phyloP scores from a whole-genome alignment of 2,888 invertebrate genomes.

The Ochropacha duplaris region DNA sequence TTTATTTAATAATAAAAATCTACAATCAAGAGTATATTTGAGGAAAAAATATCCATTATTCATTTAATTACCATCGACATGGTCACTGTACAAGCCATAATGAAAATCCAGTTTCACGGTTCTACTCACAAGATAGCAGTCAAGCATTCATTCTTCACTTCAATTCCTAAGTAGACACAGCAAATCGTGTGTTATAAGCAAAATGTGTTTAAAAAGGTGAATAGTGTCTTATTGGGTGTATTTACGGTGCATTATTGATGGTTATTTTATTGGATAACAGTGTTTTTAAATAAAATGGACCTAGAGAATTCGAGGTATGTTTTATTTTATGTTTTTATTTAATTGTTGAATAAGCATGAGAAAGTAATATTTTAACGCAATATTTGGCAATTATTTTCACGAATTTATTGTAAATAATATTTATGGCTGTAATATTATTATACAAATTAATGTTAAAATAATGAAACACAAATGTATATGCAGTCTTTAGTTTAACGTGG shows the following conservation, averaged over 20 bases:
- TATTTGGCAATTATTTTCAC: too few species aligned
- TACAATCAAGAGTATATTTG: too few species aligned
- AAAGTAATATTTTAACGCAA: too few species aligned
- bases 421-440: too few species aligned
- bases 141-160: slow-evolving; percentile 16
- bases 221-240: neutral
- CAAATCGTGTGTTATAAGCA: neutral
- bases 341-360: too few species aligned
- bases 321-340: too few species aligned
- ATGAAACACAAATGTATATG: too few species aligned
- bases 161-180: slow-evolving; percentile 7
- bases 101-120: slow-evolving; percentile 24
- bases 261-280: neutral
- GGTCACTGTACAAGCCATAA: slow-evolving; percentile 14
- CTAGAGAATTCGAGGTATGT: neutral
- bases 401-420: too few species aligned
- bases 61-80: slow-evolving; percentile 13
- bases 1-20: too few species aligned
- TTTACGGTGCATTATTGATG: neutral
- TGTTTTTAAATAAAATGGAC: neutral
- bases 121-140: slow-evolving; percentile 28
- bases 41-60: too few species aligned
- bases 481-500: neutral
- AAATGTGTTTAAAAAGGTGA: neutral
- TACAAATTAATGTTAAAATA: too few species aligned